Conservation (phyloP, 2,113 vertebrate species). For the Gobio gobio region DNA sequence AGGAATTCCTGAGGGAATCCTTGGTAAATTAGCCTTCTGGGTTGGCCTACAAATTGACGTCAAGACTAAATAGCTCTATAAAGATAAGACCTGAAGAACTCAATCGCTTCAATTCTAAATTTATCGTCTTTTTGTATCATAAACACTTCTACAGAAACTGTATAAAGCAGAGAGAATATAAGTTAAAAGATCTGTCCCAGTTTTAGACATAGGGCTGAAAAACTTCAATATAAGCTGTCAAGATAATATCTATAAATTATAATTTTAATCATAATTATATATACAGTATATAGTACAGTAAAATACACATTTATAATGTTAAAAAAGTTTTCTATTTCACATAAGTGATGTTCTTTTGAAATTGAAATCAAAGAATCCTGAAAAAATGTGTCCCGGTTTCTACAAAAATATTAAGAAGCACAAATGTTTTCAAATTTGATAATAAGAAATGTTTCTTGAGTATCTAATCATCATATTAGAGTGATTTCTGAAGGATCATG, state of each 20-base stretch:
- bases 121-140: not conserved
- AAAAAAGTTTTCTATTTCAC: not conserved
- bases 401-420: not conserved
- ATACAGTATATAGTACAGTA: not conserved
- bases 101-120: not conserved
- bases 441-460: not conserved
- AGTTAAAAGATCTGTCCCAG: not conserved
- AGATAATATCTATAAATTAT: not conserved
- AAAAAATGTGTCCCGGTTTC: not conserved
- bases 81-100: not conserved
- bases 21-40: not conserved
- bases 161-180: not conserved
- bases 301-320: not conserved
- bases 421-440: not conserved
- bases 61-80: not conserved
- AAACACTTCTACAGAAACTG: not conserved
- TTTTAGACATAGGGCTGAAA: not conserved
- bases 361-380: not conserved
- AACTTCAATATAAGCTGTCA: not conserved
- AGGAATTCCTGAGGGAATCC: not conserved
- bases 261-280: not conserved
- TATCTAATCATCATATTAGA: too few relatives aligned
- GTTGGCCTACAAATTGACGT: not conserved
- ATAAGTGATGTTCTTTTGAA: too few relatives aligned
- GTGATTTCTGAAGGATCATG: not conserved